Conservation (phyloP, 2,797 vertebrate species). For the Podarcis lilfordi region DNA sequence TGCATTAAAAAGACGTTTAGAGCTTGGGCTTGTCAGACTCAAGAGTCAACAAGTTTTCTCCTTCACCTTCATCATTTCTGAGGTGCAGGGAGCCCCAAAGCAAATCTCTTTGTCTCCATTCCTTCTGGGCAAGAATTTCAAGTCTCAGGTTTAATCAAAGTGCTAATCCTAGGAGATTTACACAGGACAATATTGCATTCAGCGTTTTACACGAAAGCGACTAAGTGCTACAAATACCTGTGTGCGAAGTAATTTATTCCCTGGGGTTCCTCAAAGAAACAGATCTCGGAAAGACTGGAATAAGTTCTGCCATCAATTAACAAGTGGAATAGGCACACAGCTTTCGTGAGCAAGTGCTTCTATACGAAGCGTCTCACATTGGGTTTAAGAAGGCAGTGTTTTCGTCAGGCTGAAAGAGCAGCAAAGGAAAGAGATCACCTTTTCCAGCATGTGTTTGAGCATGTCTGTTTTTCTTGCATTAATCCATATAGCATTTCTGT, state of each 20-base stretch:
- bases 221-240: conserved; percentile 59
- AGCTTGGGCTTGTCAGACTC: background rate
- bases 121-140: conserved; percentile 37
- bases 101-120: conserved; percentile 53
- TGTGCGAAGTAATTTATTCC: conserved; percentile 55
- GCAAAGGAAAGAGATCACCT: background rate
- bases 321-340: background rate
- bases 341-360: background rate
- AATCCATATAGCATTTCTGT: background rate
- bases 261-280: conserved; percentile 54
- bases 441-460: too few relatives aligned
- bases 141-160: conserved; percentile 69
- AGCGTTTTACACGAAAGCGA: conserved; percentile 67
- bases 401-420: background rate
- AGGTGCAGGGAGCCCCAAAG: conserved; percentile 42
- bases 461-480: background rate
- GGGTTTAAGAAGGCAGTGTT: background rate
- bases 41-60: background rate
- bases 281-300: conserved; percentile 62
- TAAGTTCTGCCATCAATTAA: conserved; percentile 55
- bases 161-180: conserved; percentile 72
- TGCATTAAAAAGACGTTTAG: conserved; percentile 8
- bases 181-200: conserved; percentile 72
- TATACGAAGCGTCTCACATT: background rate
- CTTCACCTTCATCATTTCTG: conserved; percentile 15